Evolutionary conservation across 2,113 vertebrate species (phyloP).

Genomic region (Trinectes maculatus): DNA sequence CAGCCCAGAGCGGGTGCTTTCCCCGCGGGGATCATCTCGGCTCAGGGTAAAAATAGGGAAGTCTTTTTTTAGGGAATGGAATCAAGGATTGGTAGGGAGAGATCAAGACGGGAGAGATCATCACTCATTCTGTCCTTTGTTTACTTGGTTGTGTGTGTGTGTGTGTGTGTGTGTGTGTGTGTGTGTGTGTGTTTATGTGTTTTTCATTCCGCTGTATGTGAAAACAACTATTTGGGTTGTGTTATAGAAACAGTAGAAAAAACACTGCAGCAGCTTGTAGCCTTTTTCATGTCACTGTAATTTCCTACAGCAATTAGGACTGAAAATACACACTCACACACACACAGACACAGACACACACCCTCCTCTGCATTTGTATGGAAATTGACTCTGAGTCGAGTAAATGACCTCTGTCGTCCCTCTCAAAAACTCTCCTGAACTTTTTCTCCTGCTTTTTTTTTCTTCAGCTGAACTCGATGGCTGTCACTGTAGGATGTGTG

Average conservation of each 20-base stretch:
- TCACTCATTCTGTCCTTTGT: conserved; percentile 54
- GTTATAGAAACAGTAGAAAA: conserved; percentile 53
- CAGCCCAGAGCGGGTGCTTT: conserved; percentile 77
- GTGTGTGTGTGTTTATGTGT: conserved; percentile 5
- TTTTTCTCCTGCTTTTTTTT: conserved; percentile 19
- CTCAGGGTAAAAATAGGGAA: conserved; percentile 74
- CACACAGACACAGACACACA: not conserved
- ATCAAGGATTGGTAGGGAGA: conserved; percentile 59
- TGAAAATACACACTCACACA: conserved; percentile 33
- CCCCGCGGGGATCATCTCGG: conserved; percentile 74
- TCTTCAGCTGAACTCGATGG: conserved; percentile 53
- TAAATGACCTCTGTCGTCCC: conserved; percentile 48
- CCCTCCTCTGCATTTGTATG: conserved; percentile 8
- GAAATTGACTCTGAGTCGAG: conserved; percentile 18
- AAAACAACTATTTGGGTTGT: conserved; percentile 58
- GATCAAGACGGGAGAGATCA: conserved; percentile 41
- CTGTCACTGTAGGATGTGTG: conserved; percentile 71
- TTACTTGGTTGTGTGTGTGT: conserved; percentile 29
- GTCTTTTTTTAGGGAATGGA: conserved; percentile 73
- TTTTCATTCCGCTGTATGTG: conserved; percentile 18
- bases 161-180: not conserved
- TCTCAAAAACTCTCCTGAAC: conserved; percentile 20
- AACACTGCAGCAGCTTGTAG: not conserved
- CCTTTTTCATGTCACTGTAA: conserved; percentile 48
- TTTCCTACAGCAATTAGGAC: conserved; percentile 48